Conservation (phyloP, 2,888 invertebrate species). For the Flexamia atlantica region DNA sequence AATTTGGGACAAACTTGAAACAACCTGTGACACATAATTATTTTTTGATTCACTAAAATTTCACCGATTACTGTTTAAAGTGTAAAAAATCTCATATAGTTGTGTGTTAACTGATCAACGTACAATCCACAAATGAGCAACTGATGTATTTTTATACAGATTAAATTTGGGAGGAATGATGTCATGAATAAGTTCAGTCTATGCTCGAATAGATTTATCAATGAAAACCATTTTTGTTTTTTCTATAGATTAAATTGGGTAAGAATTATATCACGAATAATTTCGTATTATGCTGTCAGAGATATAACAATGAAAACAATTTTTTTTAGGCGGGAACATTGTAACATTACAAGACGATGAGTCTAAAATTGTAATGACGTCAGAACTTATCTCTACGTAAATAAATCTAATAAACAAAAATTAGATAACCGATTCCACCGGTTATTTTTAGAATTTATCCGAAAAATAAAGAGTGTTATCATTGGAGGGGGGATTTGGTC, state of each 20-base stretch:
- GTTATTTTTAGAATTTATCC: neutral
- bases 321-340: neutral
- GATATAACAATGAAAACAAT: neutral
- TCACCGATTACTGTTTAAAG: too few relatives aligned
- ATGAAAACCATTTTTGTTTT: too few relatives aligned
- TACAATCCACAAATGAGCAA: too few relatives aligned
- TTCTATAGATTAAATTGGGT: neutral
- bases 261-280: neutral
- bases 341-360: neutral
- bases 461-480: too few relatives aligned
- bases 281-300: neutral
- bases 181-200: too few relatives aligned
- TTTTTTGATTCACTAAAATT: too few relatives aligned
- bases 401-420: neutral
- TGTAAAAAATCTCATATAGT: too few relatives aligned
- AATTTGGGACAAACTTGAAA: conserved; percentile 10
- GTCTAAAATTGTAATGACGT: neutral
- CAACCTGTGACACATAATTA: neutral
- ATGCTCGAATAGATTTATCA: too few relatives aligned
- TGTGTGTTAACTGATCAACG: too few relatives aligned
- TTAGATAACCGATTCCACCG: neutral
- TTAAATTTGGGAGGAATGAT: too few relatives aligned
- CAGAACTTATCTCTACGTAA: neutral
- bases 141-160: too few relatives aligned
- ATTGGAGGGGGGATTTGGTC: too few relatives aligned